Conservation (phyloP, 2,888 invertebrate genomes). For the Drosophila picticornis region DNA sequence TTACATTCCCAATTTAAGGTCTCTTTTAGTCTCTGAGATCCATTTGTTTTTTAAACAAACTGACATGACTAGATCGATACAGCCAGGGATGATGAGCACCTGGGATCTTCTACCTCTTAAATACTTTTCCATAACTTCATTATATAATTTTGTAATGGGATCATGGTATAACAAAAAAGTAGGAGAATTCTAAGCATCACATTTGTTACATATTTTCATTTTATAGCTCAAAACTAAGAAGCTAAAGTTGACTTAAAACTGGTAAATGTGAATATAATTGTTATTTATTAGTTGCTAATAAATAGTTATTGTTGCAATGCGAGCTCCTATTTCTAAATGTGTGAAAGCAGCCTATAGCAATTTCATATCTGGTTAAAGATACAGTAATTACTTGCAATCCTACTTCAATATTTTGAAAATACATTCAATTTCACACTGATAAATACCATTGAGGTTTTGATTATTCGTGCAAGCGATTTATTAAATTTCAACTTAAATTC, state of each 20-base stretch:
- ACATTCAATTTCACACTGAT: neutral
- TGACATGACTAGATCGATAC: neutral
- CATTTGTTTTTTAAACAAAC: neutral
- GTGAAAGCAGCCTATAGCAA: neutral
- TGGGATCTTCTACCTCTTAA: neutral
- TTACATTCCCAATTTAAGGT: neutral
- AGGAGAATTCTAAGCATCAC: neutral
- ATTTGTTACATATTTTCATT: slow-evolving; percentile 7
- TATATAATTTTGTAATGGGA: too few species aligned
- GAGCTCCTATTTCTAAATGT: neutral
- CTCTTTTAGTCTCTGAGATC: neutral
- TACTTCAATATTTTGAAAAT: neutral
- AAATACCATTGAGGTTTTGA: neutral
- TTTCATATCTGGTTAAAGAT: too few species aligned
- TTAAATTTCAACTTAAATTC: slow-evolving; percentile 57
- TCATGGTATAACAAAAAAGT: too few species aligned
- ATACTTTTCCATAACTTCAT: too few species aligned
- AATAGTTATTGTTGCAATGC: neutral
- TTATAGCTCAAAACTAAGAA: slow-evolving; percentile 36
- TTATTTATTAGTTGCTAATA: neutral
- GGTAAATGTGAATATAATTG: neutral
- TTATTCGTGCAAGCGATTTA: slow-evolving; percentile 63
- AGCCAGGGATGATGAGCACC: neutral
- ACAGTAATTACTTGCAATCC: neutral
- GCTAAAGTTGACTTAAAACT: slow-evolving; percentile 37